Evolutionary conservation across 2,113 vertebrate genomes (phyloP), one percentile per base, ranked within the genome.

Genomic region (Boleophthalmus pectinirostris): DNA sequence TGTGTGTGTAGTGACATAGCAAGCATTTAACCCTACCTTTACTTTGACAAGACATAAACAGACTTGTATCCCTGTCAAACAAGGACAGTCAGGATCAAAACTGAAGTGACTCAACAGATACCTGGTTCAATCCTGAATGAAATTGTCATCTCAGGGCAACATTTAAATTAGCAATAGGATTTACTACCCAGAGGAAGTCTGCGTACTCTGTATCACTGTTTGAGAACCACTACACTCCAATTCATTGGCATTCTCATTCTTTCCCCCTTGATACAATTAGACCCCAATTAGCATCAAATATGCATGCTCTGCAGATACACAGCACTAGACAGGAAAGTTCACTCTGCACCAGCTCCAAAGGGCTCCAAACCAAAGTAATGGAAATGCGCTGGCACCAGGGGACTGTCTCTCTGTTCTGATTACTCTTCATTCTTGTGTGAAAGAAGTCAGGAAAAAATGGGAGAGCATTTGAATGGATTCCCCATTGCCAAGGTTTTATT

Each of bases 231-330:
- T 64, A 83, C 78, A 68, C 72, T 75, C 38, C 72, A 54, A 66
- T 73, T 67, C 81, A 74, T 68, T 57, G 72, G 43, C 69, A 73
- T 66, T 69, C 72, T 68, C 84, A 75, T 56, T 85, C 68, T 65
- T 54, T 86, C 85, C 77, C 82, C 78, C 78, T 60, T 80, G 73
- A 84, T 81, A 75, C 82, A 90, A 88, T 86, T 91, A 91, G 81
- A 84, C 82, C 15, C 15, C 61, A 86, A 90, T 86, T 84, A 91
- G 38, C 72, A 78, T 80, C 56, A 82, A 83, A 80, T 79, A 75
- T 73, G 58, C 47, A 21, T 13, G 54, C 58, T 58, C 51, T 60
- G 65, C 60, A n/a, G 43, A 79, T 70, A 67, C 29, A 24, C n/a
- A 76, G 47, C 78, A 38, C 35, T 43, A 33, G 54, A 65, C 70